Percentiles rank a stretch among this genome's conserved stretches.
These are phyloP conservation scores for Ariopsis seemanni DNA, from an alignment of 2,113 vertebrate genomes.

Conservation along the genomic window DNA sequence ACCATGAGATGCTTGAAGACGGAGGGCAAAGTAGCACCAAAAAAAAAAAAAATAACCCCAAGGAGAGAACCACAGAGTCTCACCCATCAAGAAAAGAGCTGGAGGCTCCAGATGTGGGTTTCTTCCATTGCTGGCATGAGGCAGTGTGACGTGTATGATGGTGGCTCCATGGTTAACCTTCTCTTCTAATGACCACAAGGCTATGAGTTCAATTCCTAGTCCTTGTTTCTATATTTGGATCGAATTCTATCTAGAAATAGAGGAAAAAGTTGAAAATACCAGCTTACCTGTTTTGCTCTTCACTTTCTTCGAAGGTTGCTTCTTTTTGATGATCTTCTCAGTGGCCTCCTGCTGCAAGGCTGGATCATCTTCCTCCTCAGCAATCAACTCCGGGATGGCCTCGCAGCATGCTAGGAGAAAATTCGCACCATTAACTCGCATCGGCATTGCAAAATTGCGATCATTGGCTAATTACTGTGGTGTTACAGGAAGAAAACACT, in stretches of 20 bases:
- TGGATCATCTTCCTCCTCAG: slow-evolving; percentile 78
- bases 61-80: slow-evolving; percentile 12
- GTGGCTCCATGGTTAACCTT: background rate
- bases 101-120: slow-evolving; percentile 25
- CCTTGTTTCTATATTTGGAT: background rate
- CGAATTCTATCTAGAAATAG: too few relatives aligned
- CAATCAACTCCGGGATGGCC: slow-evolving; percentile 68
- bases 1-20: slow-evolving; percentile 32
- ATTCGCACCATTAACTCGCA: background rate
- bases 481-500: background rate
- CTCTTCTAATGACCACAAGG: slow-evolving; percentile 8
- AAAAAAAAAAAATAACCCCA: background rate
- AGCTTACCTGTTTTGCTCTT: slow-evolving; percentile 74
- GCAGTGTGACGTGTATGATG: background rate
- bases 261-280: background rate
- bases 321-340: slow-evolving; percentile 68
- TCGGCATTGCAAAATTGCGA: background rate
- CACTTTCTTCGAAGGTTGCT: slow-evolving; percentile 68
- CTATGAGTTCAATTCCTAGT: background rate
- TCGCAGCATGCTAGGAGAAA: slow-evolving; percentile 77
- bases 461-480: background rate
- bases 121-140: background rate
- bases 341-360: slow-evolving; percentile 63
- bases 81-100: slow-evolving; percentile 14
- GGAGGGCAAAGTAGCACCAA: slow-evolving; percentile 21